Percentiles rank a stretch among this genome's conserved stretches.
Evolutionary conservation across 2,888 invertebrate species (phyloP).

Genomic region (Thelaira solivaga): DNA sequence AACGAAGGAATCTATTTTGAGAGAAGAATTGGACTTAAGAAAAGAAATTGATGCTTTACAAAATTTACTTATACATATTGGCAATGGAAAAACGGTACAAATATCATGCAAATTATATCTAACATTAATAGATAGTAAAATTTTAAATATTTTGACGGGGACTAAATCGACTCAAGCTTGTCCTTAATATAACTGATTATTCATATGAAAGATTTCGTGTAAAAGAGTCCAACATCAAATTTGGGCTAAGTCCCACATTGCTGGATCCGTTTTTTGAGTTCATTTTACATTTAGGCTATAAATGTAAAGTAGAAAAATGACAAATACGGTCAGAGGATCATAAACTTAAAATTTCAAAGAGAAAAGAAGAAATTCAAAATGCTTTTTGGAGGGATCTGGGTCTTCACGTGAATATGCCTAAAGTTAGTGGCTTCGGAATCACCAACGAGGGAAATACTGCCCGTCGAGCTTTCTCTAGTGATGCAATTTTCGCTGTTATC

Average conservation of each 20-base stretch:
- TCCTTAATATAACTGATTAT: background rate
- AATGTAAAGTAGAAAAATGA: conserved; percentile 29
- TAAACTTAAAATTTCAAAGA: background rate
- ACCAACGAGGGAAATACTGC: conserved; percentile 41
- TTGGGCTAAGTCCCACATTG: conserved; percentile 29
- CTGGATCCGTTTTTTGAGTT: conserved; percentile 34
- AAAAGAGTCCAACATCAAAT: conserved; percentile 23
- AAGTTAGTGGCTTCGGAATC: background rate
- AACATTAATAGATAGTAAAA: background rate
- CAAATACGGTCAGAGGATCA: background rate
- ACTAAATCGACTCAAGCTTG: background rate
- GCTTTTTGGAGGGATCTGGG: conserved; percentile 23
- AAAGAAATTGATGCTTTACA: background rate
- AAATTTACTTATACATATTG: background rate
- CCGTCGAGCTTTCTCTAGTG: conserved; percentile 21
- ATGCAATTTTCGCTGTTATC: conserved; percentile 5
- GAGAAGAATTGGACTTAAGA: background rate
- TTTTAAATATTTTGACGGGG: background rate
- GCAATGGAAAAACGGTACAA: background rate
- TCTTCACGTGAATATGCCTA: conserved; percentile 30
- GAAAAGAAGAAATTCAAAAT: conserved; percentile 19
- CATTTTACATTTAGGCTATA: conserved; percentile 21
- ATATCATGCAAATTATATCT: background rate
- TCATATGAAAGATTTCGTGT: conserved; percentile 4
- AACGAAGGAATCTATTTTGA: conserved; percentile 6